Evolutionary conservation across 2,113 vertebrate species (phyloP).

Genomic region (Saguinus imperator): DNA sequence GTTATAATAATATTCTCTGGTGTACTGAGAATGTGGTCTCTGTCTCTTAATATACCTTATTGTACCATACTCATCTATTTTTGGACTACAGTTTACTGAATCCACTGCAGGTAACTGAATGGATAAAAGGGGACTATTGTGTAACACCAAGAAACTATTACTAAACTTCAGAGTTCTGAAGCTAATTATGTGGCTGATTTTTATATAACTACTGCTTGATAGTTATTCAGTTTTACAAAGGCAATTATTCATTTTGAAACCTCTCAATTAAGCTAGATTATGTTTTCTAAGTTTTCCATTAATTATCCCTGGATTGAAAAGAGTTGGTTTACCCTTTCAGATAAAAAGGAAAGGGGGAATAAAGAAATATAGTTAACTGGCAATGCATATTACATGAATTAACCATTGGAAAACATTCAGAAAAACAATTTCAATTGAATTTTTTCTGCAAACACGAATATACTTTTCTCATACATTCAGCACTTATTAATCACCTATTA

Average conservation of each 20-base stretch:
- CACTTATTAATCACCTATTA: background rate
- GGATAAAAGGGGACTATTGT: background rate
- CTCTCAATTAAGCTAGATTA: background rate
- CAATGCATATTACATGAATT: background rate
- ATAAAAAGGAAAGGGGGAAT: background rate
- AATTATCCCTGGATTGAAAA: slow-evolving; percentile 13
- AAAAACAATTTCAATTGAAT: background rate
- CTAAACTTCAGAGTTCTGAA: background rate
- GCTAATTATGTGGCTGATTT: background rate
- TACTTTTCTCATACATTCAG: background rate
- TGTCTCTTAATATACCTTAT: background rate
- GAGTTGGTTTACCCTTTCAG: background rate
- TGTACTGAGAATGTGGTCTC: background rate
- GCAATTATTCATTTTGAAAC: slow-evolving; percentile 19
- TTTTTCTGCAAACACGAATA: background rate
- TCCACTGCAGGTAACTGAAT: background rate
- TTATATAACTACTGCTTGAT: background rate
- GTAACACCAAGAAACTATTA: background rate
- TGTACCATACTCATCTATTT: background rate
- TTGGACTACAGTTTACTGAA: background rate
- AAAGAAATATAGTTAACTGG: background rate
- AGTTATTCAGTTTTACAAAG: slow-evolving; percentile 14
- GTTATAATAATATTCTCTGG: background rate
- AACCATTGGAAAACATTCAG: background rate
- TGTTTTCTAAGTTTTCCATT: background rate